These are phyloP conservation scores for Mamestra brassicae DNA, from an alignment of 2,888 invertebrate genomes.

Conservation along the genomic window DNA sequence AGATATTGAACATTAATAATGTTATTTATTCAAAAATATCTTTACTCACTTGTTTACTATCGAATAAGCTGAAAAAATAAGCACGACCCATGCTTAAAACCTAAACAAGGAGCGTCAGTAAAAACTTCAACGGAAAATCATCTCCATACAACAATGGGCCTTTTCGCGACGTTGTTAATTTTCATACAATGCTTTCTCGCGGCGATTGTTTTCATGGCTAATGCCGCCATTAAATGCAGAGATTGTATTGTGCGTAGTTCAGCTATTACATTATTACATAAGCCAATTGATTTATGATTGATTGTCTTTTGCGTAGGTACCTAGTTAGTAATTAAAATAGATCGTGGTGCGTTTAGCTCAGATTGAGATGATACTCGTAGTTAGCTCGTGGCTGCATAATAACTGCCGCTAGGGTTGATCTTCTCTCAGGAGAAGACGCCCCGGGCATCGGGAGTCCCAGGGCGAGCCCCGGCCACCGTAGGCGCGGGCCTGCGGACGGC, in stretches of 20 bases:
- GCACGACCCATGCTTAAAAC: neutral
- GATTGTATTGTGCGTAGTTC: slow-evolving; percentile 23
- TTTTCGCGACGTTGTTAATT: slow-evolving; percentile 49
- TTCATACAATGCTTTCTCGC: slow-evolving; percentile 59
- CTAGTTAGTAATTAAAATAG: slow-evolving; percentile 4
- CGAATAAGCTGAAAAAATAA: neutral
- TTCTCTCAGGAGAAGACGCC: no score
- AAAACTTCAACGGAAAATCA: slow-evolving; percentile 28
- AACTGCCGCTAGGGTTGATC: neutral
- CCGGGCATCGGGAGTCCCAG: no score
- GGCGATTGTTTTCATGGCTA: slow-evolving; percentile 41
- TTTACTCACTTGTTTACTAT: no score
- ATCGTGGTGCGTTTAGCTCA: neutral
- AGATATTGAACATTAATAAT: no score
- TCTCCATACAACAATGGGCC: slow-evolving; percentile 36
- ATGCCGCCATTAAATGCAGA: slow-evolving; percentile 32
- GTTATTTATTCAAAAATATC: no score
- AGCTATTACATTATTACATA: slow-evolving; percentile 29
- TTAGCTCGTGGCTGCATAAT: neutral
- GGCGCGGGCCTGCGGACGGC: no score
- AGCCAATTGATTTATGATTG: slow-evolving; percentile 21
- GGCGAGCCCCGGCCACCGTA: no score
- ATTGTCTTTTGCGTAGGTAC: neutral
- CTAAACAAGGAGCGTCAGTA: neutral
- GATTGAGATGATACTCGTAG: neutral